Percentiles rank a stretch among this genome's conserved stretches.
phyloP scores from a whole-genome alignment of 2,113 vertebrate genomes.

The Podiceps cristatus region DNA sequence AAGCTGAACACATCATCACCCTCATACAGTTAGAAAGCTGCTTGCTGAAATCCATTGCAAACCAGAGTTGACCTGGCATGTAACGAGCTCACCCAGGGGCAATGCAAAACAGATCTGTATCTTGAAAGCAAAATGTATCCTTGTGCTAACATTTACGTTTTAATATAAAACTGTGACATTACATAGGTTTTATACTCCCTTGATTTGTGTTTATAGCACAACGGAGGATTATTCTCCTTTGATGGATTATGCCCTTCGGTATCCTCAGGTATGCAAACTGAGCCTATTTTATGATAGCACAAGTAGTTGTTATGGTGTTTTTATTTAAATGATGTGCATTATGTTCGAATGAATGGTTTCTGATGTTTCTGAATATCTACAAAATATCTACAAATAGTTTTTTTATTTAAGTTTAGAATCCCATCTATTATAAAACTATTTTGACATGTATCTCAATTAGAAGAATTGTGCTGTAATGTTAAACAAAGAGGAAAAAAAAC shows the following conservation, averaged over 20 bases:
- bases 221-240: background rate
- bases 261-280: background rate
- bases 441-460: background rate
- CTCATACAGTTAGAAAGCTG: background rate
- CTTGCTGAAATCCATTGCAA: background rate
- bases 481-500: background rate
- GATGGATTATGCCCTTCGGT: conserved; percentile 9
- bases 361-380: background rate
- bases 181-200: background rate
- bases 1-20: background rate
- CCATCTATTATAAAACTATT: background rate
- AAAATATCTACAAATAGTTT: background rate
- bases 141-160: conserved; percentile 39
- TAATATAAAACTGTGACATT: conserved; percentile 40
- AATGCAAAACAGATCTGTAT: background rate
- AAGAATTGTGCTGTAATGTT: background rate
- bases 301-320: background rate
- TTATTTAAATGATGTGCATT: background rate
- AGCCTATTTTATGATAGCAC: background rate
- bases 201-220: conserved; percentile 48
- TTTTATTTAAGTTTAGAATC: background rate
- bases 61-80: background rate
- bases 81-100: conserved; percentile 41
- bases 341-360: background rate
- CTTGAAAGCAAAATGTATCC: conserved; percentile 28